phyloP scores from a whole-genome alignment of 2,113 vertebrate species.

The Piliocolobus tephrosceles region DNA sequence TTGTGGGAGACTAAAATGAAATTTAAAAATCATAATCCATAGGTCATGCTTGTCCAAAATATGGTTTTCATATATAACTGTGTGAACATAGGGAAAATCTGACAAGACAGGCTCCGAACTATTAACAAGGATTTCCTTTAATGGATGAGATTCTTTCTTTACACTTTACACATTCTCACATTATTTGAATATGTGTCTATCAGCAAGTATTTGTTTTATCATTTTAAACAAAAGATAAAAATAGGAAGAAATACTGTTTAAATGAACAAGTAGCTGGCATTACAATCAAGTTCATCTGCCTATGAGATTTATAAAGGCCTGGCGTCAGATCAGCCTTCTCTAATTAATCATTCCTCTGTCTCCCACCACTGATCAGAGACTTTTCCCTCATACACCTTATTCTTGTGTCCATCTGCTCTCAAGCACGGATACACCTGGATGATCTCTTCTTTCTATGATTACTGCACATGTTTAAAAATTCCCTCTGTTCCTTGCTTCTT shows the following conservation, averaged over 20 bases:
- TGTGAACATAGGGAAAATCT: background rate
- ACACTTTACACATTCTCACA: background rate
- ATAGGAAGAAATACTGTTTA: constrained; percentile 13
- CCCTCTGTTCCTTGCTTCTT: background rate
- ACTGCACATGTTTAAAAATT: background rate
- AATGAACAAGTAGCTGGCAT: constrained; percentile 10
- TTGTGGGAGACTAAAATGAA: background rate
- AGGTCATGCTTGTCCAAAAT: background rate
- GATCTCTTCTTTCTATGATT: background rate
- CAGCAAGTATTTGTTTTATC: background rate
- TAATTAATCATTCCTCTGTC: background rate
- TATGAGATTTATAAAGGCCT: background rate
- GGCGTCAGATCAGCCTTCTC: background rate
- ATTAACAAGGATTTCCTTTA: background rate
- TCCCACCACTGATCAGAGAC: background rate
- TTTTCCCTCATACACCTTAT: background rate
- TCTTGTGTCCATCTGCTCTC: background rate
- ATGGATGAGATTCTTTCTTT: background rate
- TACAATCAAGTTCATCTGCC: background rate
- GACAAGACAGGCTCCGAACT: background rate
- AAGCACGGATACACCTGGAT: background rate
- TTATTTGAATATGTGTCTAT: background rate
- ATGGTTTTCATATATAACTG: background rate
- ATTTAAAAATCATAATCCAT: background rate
- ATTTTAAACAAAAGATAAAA: constrained; percentile 36